Evolutionary conservation across 2,888 invertebrate genomes (phyloP).

Genomic region (Chymomyza fuscimana): DNA sequence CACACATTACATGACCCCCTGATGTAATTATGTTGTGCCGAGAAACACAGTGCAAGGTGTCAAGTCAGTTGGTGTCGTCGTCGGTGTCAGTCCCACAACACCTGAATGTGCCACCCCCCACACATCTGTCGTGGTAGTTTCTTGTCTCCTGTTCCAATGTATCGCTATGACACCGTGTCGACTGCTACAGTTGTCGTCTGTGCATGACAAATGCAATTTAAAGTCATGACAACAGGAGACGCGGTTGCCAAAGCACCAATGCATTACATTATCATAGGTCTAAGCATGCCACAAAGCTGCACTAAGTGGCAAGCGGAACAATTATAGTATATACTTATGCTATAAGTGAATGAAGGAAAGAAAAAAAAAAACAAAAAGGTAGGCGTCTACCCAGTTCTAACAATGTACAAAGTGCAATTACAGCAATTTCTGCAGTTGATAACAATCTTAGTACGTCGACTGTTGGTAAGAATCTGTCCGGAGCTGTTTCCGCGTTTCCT

Average conservation of each 20-base stretch:
- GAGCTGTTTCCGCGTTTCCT: background rate
- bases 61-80: background rate
- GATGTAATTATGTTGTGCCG: conserved; percentile 61
- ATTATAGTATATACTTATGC: background rate
- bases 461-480: background rate
- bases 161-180: conserved; percentile 15
- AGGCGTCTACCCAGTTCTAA: background rate
- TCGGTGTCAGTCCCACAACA: conserved; percentile 12
- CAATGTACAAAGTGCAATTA: background rate
- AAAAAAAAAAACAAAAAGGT: background rate
- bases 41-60: conserved; percentile 9
- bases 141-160: background rate
- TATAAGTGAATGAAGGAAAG: background rate
- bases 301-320: background rate
- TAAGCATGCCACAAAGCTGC: background rate
- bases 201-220: conserved; percentile 70
- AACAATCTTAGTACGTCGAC: background rate
- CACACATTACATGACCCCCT: conserved; percentile 29
- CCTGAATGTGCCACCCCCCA: conserved; percentile 25
- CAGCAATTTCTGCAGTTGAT: background rate
- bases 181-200: conserved; percentile 41
- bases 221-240: background rate
- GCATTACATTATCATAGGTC: background rate
- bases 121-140: conserved; percentile 18
- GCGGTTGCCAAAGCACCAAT: background rate